Percentiles rank a stretch among this genome's conserved stretches.
phyloP scores from a whole-genome alignment of 2,113 vertebrate species.

The Xerus inauris region DNA sequence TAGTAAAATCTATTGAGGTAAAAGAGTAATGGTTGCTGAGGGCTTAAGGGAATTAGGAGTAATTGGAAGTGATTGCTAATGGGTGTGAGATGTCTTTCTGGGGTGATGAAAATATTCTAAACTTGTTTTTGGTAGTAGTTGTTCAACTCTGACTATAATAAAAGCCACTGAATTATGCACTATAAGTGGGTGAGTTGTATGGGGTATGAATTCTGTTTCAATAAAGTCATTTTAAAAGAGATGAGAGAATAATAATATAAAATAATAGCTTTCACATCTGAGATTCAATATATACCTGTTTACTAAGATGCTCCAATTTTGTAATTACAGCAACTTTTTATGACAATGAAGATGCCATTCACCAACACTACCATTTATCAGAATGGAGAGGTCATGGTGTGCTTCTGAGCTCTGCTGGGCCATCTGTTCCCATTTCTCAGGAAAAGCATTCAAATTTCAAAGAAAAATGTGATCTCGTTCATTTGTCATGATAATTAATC shows the following conservation, averaged over 20 bases:
- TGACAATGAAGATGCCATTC: neutral
- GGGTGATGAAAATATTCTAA: neutral
- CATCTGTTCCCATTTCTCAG: neutral
- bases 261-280: neutral
- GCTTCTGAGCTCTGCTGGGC: neutral
- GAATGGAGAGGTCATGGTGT: neutral
- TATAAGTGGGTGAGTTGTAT: neutral
- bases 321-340: neutral
- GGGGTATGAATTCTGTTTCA: neutral
- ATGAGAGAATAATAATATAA: neutral
- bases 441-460: neutral
- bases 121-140: neutral
- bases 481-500: conserved; percentile 10
- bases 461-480: neutral
- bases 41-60: neutral
- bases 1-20: neutral
- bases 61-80: neutral
- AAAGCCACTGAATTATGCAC: neutral
- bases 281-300: neutral
- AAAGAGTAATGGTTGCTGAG: neutral
- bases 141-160: neutral
- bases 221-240: neutral
- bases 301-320: neutral
- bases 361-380: neutral
- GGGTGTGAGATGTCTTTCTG: neutral